A percentile compares a stretch with the other conserved stretches of the same genome.
phyloP scores from a whole-genome alignment of 2,113 vertebrate species.

The Brachionichthys hirsutus region DNA sequence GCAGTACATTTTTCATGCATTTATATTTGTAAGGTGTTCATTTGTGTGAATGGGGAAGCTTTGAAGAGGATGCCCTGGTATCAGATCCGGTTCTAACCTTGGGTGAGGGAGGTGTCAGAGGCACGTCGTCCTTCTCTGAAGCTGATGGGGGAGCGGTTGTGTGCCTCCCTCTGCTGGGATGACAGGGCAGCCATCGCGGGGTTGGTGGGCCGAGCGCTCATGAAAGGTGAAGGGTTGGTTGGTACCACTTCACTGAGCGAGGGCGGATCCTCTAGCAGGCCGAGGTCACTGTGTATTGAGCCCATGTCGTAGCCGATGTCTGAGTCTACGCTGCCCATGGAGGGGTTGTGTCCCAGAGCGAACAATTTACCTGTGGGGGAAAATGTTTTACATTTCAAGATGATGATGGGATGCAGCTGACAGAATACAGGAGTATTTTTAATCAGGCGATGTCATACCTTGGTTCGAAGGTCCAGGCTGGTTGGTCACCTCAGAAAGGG shows the following conservation, averaged over 20 bases:
- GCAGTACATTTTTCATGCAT: not conserved
- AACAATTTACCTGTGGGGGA: slow-evolving; percentile 84
- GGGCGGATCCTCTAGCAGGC: slow-evolving; percentile 85
- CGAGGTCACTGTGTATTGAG: slow-evolving; percentile 86
- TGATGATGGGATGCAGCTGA: not conserved
- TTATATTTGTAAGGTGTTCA: slow-evolving; percentile 13
- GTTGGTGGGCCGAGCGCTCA: slow-evolving; percentile 85
- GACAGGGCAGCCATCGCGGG: slow-evolving; percentile 88
- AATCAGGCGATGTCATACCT: slow-evolving; percentile 70
- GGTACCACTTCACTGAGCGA: slow-evolving; percentile 83
- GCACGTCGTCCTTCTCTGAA: slow-evolving; percentile 95
- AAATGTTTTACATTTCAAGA: not conserved
- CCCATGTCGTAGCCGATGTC: slow-evolving; percentile 88
- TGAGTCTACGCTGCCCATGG: slow-evolving; percentile 87
- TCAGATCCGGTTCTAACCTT: slow-evolving; percentile 87
- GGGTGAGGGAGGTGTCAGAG: slow-evolving; percentile 95
- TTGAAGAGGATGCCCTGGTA: slow-evolving; percentile 20
- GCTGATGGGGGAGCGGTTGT: slow-evolving; percentile 96
- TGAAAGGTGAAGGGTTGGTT: slow-evolving; percentile 74
- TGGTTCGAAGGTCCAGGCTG: slow-evolving; percentile 81
- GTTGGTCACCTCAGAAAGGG: slow-evolving; percentile 93
- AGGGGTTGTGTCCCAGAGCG: slow-evolving; percentile 85
- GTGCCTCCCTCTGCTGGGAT: slow-evolving; percentile 87
- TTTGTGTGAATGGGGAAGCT: no score
- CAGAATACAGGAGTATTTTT: not conserved